These are phyloP conservation scores for Atopsyche davidsoni DNA, from an alignment of 1,140 invertebrate genomes.

Conservation along the genomic window DNA sequence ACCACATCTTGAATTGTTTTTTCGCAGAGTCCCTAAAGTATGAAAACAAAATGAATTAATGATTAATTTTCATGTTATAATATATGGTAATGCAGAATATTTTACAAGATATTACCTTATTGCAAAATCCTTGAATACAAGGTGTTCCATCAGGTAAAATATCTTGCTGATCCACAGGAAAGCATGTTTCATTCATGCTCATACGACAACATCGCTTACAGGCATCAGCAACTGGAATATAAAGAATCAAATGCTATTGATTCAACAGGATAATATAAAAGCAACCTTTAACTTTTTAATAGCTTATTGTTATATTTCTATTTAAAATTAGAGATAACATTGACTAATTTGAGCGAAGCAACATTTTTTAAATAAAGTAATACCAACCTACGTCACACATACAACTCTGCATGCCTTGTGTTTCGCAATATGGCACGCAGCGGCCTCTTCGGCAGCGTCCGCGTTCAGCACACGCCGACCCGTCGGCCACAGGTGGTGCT, in stretches of 20 bases:
- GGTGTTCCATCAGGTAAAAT: slow-evolving; percentile 89
- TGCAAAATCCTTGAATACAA: slow-evolving; percentile 93
- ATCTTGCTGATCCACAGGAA: slow-evolving; percentile 79
- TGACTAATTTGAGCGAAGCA: no score
- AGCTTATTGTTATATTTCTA: not conserved
- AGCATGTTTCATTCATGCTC: slow-evolving; percentile 86
- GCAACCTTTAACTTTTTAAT: slow-evolving; percentile 13
- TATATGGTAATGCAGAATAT: slow-evolving; percentile 9
- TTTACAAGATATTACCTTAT: slow-evolving; percentile 61
- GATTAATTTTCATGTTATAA: not conserved
- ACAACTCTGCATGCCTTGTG: slow-evolving; percentile 83
- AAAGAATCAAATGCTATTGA: no score
- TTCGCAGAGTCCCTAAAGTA: slow-evolving; percentile 76
- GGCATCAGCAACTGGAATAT: slow-evolving; percentile 64
- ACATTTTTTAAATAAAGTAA: not conserved
- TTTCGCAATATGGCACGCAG: slow-evolving; percentile 90
- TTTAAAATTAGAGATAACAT: slow-evolving; percentile 10
- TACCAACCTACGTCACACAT: slow-evolving; percentile 87
- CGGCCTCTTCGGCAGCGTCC: slow-evolving; percentile 80
- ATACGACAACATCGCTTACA: slow-evolving; percentile 87
- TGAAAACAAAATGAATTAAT: slow-evolving; percentile 26
- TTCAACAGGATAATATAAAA: slow-evolving; percentile 17
- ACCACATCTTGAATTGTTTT: slow-evolving; percentile 93
- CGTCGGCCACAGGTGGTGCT: slow-evolving; percentile 81
- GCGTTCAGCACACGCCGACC: slow-evolving; percentile 79